Evolutionary conservation across 2,113 vertebrate genomes (phyloP).

Genomic region (Xenopus laevis): DNA sequence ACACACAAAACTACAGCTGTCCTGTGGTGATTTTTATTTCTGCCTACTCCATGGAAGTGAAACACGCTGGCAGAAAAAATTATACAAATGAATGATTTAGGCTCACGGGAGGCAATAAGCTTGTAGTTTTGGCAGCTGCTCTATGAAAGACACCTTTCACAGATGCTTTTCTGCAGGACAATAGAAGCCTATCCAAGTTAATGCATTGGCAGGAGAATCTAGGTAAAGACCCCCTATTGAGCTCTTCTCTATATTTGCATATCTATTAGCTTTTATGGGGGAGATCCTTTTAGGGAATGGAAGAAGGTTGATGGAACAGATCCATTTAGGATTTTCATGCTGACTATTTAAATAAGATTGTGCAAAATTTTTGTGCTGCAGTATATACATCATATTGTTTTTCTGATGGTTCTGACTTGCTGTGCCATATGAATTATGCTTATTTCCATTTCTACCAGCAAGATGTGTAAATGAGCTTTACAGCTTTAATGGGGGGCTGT

Average conservation of each 20-base stretch:
- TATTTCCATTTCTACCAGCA: too few relatives aligned
- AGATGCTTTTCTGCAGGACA: constrained; percentile 16
- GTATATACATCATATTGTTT: too few relatives aligned
- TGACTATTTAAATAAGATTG: neutral
- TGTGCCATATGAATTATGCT: too few relatives aligned
- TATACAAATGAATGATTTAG: constrained; percentile 61
- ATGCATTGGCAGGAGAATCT: neutral
- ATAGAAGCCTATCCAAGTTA: neutral
- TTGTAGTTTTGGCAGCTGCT: constrained; percentile 56
- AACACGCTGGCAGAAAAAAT: constrained; percentile 60
- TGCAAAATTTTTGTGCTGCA: neutral
- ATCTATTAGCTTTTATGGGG: neutral
- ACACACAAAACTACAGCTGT: constrained; percentile 58
- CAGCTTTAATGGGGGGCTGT: too few relatives aligned
- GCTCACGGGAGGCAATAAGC: constrained; percentile 57
- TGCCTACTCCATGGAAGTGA: constrained; percentile 55
- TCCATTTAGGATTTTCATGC: neutral
- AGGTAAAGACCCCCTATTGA: constrained; percentile 1
- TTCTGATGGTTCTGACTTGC: too few relatives aligned
- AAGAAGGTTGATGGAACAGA: neutral
- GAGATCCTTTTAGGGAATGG: neutral
- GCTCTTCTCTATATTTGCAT: neutral
- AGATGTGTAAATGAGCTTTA: too few relatives aligned
- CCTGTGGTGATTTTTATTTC: constrained; percentile 59
- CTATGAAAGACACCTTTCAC: constrained; percentile 34